Evolutionary conservation across 2,888 invertebrate species (phyloP).

Genomic region (Blera fallax): DNA sequence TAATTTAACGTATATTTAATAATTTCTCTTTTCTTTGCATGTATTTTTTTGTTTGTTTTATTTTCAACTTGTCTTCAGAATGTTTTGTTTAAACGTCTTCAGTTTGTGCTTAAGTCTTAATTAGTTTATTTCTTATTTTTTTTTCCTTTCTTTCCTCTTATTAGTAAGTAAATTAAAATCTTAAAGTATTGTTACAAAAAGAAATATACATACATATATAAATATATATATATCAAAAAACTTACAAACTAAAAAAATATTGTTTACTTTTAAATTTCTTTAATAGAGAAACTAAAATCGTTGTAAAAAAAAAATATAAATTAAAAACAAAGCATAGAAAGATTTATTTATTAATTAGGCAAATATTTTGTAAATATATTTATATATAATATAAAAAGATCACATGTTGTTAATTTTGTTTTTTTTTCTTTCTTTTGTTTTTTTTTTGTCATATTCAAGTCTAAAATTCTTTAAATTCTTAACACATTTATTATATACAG

Average conservation of each 20-base stretch:
- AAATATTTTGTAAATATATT: conserved; percentile 67
- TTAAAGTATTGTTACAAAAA: conserved; percentile 27
- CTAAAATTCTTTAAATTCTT: conserved; percentile 35
- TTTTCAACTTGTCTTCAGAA: conserved; percentile 18
- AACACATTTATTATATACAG: conserved; percentile 31
- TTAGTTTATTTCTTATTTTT: conserved; percentile 15
- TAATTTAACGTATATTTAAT: conserved; percentile 17
- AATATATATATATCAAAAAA: conserved; percentile 39
- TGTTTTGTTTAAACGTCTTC: conserved; percentile 30
- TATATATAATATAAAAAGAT: conserved; percentile 66
- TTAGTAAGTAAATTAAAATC: conserved; percentile 3
- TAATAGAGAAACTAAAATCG: conserved; percentile 8
- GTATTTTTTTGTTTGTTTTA: neutral
- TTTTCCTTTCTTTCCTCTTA: neutral
- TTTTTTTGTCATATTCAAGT: conserved; percentile 32
- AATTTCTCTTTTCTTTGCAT: neutral
- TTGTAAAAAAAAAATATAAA: conserved; percentile 21
- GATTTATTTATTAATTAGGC: conserved; percentile 50
- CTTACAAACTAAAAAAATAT: conserved; percentile 37
- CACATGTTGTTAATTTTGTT: conserved; percentile 63
- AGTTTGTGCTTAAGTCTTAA: conserved; percentile 57
- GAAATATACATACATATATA: neutral
- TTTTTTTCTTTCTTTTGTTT: conserved; percentile 7
- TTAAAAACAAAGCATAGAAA: conserved; percentile 26
- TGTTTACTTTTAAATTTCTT: neutral